These are phyloP conservation scores for Ligdia adustata DNA, from an alignment of 2,888 invertebrate species.

Conservation along the genomic window DNA sequence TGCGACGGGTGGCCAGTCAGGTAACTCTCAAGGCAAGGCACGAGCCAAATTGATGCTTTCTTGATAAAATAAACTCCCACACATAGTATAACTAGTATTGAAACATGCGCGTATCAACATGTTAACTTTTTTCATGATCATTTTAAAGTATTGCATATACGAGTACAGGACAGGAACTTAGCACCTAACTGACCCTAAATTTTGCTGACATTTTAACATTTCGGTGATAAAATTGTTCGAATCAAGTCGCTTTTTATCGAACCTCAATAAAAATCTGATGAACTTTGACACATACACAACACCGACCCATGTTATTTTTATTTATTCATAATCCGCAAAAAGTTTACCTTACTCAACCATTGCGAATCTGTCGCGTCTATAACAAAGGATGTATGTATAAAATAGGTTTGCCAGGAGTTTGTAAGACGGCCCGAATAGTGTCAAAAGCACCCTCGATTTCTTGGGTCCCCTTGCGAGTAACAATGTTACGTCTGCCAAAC, in stretches of 20 bases:
- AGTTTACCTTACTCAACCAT: conserved; percentile 48
- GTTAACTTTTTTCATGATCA: too few species aligned
- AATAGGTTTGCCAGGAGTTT: conserved; percentile 43
- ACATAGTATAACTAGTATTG: too few species aligned
- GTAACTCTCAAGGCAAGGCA: conserved; percentile 39
- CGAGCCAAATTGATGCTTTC: conserved; percentile 37
- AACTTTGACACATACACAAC: conserved; percentile 71
- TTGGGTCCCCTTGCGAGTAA: conserved; percentile 67
- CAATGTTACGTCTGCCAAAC: conserved; percentile 72
- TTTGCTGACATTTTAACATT: too few species aligned
- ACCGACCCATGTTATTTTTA: conserved; percentile 54
- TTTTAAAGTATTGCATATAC: too few species aligned
- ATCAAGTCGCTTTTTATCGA: conserved; percentile 21
- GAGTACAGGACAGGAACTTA: too few species aligned
- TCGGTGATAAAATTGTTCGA: too few species aligned
- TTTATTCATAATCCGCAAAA: conserved; percentile 52
- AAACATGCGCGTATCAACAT: too few species aligned
- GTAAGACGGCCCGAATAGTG: conserved; percentile 44
- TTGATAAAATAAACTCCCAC: conserved; percentile 16
- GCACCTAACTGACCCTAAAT: too few species aligned
- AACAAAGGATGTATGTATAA: conserved; percentile 52
- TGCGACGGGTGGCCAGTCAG: conserved; percentile 21
- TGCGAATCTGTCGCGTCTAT: conserved; percentile 64
- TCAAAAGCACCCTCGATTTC: conserved; percentile 61
- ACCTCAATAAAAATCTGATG: conserved; percentile 52